Percentiles rank a stretch among this genome's conserved stretches.
These are phyloP conservation scores for Agrochola lychnidis DNA, from an alignment of 2,888 invertebrate species.

Conservation along the genomic window DNA sequence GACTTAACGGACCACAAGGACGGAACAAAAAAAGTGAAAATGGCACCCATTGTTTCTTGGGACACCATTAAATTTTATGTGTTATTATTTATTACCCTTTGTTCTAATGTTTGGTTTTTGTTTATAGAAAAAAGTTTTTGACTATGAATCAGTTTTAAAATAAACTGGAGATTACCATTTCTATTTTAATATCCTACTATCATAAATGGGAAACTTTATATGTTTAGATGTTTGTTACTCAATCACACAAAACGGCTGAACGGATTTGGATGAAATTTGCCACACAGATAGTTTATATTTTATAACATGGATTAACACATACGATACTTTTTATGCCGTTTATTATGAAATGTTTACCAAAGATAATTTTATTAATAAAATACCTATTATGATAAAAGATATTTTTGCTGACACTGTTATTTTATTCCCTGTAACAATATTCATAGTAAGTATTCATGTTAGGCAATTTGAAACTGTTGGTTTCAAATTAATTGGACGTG, in stretches of 20 bases:
- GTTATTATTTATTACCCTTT: conserved; percentile 79
- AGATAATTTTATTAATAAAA: not conserved
- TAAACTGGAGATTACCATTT: conserved; percentile 24
- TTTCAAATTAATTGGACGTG: conserved; percentile 23
- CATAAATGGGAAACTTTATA: not conserved
- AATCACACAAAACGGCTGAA: not conserved
- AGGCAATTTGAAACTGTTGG: conserved; percentile 12
- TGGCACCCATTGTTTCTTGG: conserved; percentile 80
- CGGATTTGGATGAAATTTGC: not conserved
- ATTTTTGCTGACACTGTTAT: conserved; percentile 17
- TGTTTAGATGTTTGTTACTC: not conserved
- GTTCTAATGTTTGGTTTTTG: conserved; percentile 70
- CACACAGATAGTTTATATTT: not conserved
- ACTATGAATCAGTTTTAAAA: conserved; percentile 50
- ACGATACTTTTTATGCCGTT: not conserved
- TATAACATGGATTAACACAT: not conserved
- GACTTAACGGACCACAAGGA: conserved; percentile 79
- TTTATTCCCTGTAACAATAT: conserved; percentile 27
- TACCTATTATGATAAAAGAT: not conserved
- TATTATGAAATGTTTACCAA: not conserved
- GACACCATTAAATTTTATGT: conserved; percentile 79
- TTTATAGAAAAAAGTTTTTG: conserved; percentile 54
- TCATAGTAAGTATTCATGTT: conserved; percentile 2
- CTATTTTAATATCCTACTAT: conserved; percentile 4
- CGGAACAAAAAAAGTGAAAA: conserved; percentile 75